phyloP scores from a whole-genome alignment of 2,113 vertebrate species.

The Cyanoderma ruficeps region DNA sequence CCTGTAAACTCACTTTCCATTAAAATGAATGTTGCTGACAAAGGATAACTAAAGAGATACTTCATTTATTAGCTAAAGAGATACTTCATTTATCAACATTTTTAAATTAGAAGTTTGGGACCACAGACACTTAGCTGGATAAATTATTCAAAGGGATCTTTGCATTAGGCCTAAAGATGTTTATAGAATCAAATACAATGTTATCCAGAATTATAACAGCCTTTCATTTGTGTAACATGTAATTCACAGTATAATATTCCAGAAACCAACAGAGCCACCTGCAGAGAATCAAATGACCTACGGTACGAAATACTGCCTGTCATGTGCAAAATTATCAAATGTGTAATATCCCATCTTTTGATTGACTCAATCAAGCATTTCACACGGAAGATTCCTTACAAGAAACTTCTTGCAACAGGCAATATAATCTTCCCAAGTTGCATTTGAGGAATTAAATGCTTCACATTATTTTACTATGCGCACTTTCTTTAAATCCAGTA shows the following conservation, averaged over 20 bases:
- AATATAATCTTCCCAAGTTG: background rate
- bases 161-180: slow-evolving; percentile 78
- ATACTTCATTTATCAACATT: slow-evolving; percentile 91
- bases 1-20: slow-evolving; percentile 91
- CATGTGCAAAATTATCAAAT: slow-evolving; percentile 63
- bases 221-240: slow-evolving; percentile 71
- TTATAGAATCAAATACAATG: slow-evolving; percentile 67
- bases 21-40: slow-evolving; percentile 93
- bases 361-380: slow-evolving; percentile 61
- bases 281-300: slow-evolving; percentile 73
- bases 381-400: background rate
- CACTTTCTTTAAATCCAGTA: background rate
- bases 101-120: slow-evolving; percentile 87
- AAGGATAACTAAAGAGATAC: slow-evolving; percentile 90
- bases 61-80: slow-evolving; percentile 91
- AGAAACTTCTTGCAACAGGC: slow-evolving; percentile 5
- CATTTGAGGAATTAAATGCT: slow-evolving; percentile 10
- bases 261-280: slow-evolving; percentile 68
- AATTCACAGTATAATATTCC: slow-evolving; percentile 53
- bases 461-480: background rate
- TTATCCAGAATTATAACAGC: slow-evolving; percentile 72
- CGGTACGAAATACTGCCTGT: slow-evolving; percentile 48
- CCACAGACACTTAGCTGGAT: slow-evolving; percentile 83
- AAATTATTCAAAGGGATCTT: slow-evolving; percentile 80
- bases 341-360: background rate